These are phyloP conservation scores for Trachelipus rathkii DNA, from an alignment of 1,140 invertebrate species.

Conservation along the genomic window DNA sequence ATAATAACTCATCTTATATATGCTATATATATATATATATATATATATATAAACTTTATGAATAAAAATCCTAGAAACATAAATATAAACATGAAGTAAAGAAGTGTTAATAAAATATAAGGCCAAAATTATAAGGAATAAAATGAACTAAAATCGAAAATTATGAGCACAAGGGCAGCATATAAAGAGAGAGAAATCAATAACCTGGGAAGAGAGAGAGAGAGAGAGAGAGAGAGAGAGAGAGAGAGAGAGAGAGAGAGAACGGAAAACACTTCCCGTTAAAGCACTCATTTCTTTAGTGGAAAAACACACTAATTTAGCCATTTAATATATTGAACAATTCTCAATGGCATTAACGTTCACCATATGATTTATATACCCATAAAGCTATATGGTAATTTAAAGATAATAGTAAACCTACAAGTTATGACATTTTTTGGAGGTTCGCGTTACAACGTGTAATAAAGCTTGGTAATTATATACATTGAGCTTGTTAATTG, in stretches of 20 bases:
- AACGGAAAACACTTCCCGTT: background rate
- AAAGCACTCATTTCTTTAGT: too few species aligned
- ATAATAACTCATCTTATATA: too few species aligned
- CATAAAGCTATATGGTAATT: background rate
- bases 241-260: constrained; percentile 5
- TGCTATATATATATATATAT: too few species aligned
- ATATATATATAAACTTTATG: background rate
- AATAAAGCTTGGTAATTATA: background rate
- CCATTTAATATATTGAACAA: too few species aligned
- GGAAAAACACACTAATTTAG: too few species aligned
- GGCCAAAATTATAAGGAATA: too few species aligned
- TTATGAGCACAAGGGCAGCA: background rate
- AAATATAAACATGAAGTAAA: too few species aligned
- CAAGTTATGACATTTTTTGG: too few species aligned
- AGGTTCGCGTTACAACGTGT: background rate
- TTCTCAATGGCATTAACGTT: background rate
- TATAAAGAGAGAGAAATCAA: constrained; percentile 4
- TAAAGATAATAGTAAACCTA: too few species aligned
- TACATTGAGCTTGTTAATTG: background rate
- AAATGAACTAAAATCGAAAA: background rate
- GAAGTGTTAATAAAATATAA: too few species aligned
- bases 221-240: constrained; percentile 28
- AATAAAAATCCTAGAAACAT: background rate
- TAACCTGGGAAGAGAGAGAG: constrained; percentile 18
- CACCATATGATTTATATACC: background rate